Conservation (phyloP, 2,113 vertebrate genomes). For the Pampusana beccarii region DNA sequence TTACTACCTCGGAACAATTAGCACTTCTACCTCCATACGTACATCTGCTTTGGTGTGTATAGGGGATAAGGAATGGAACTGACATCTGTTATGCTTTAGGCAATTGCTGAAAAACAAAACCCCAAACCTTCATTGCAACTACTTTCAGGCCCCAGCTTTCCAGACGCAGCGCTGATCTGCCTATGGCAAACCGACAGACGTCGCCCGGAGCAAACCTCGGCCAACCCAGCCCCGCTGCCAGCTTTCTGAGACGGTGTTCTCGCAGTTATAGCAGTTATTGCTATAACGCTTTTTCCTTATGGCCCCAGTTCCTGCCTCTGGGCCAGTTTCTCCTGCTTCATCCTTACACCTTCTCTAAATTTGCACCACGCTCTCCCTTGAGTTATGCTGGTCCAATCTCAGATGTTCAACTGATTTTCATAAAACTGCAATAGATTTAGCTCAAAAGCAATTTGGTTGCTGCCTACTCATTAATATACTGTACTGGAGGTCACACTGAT, state of each 20-base stretch:
- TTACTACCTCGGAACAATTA: background rate
- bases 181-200: background rate
- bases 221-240: background rate
- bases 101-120: background rate
- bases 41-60: background rate
- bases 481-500: background rate
- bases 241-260: background rate
- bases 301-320: background rate
- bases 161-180: background rate
- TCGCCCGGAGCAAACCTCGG: background rate
- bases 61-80: background rate
- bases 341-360: background rate
- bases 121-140: background rate
- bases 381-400: background rate
- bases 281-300: background rate
- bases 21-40: background rate
- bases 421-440: background rate
- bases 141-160: background rate
- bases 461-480: background rate
- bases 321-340: background rate
- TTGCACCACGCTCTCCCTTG: background rate
- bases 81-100: background rate
- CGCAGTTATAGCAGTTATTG: background rate
- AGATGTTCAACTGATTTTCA: background rate
- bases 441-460: background rate